Conservation (phyloP, 2,113 vertebrate species). For the Prinia subflava region DNA sequence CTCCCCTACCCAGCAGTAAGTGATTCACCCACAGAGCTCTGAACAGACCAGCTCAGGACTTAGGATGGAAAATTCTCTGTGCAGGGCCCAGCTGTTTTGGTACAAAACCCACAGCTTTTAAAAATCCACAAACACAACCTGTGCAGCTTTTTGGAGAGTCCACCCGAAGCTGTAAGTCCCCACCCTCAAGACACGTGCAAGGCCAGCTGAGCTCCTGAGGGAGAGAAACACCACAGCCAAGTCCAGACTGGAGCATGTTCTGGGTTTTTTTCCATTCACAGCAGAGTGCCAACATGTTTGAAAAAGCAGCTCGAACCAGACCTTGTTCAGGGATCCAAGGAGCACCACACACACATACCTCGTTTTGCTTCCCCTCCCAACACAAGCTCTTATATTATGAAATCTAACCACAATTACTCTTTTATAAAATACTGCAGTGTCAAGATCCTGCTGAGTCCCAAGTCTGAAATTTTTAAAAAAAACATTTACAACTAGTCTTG, state of each 20-base stretch:
- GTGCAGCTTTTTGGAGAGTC: neutral
- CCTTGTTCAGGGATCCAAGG: neutral
- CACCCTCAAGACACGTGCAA: neutral
- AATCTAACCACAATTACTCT: conserved; percentile 44
- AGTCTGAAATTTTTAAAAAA: neutral
- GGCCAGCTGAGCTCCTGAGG: neutral
- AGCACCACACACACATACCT: conserved; percentile 11
- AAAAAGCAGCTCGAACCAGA: neutral
- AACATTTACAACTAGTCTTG: neutral
- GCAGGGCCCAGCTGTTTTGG: neutral
- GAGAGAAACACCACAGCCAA: neutral
- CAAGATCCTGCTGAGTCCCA: neutral
- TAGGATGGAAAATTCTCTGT: neutral
- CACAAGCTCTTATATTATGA: neutral
- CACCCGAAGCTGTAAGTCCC: neutral
- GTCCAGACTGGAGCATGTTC: neutral
- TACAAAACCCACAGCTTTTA: neutral
- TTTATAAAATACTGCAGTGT: conserved; percentile 43
- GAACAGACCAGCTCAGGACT: neutral
- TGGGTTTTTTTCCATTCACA: neutral
- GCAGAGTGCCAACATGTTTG: neutral
- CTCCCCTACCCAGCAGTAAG: neutral
- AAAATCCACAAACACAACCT: neutral
- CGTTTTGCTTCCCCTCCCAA: neutral
- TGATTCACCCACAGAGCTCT: neutral